Conservation (phyloP, 2,797 vertebrate species). For the Tragelaphus eurycerus region DNA sequence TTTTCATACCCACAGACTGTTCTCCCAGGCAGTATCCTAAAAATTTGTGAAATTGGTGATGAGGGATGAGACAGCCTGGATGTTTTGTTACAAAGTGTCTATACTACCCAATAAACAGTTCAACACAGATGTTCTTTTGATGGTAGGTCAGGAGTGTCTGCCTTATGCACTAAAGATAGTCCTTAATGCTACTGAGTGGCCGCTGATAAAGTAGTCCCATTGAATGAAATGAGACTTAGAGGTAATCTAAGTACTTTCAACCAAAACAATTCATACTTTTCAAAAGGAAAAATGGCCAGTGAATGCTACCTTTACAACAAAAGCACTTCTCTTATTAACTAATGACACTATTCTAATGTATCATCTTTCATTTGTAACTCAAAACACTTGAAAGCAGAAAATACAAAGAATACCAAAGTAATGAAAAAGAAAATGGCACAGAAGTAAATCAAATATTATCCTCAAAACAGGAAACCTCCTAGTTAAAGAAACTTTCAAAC, state of each 20-base stretch:
- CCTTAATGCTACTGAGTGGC: constrained; percentile 50
- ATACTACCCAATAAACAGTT: constrained; percentile 14
- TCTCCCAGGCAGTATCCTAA: not conserved
- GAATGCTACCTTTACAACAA: constrained; percentile 56
- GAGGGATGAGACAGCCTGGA: not conserved
- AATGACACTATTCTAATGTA: constrained; percentile 58
- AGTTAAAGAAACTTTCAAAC: not conserved
- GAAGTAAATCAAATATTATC: not conserved
- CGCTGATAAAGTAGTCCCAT: constrained; percentile 40
- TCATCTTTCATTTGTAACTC: constrained; percentile 61
- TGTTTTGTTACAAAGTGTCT: constrained; percentile 29
- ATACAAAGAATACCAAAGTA: constrained; percentile 24
- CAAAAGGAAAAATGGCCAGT: constrained; percentile 59
- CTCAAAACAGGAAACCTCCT: not conserved
- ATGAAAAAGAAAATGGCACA: constrained; percentile 29
- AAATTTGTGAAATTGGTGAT: constrained; percentile 28
- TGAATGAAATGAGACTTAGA: constrained; percentile 58
- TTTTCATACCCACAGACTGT: not conserved
- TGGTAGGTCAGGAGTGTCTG: constrained; percentile 23
- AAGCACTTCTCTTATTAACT: constrained; percentile 65
- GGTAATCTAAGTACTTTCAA: constrained; percentile 58
- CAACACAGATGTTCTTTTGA: constrained; percentile 42
- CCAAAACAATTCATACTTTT: constrained; percentile 50
- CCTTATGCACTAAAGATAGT: constrained; percentile 51
- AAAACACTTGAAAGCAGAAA: constrained; percentile 53